A percentile compares a stretch with the other conserved stretches of the same genome.
phyloP scores from a whole-genome alignment of 2,888 invertebrate species.

The Hesperia comma region DNA sequence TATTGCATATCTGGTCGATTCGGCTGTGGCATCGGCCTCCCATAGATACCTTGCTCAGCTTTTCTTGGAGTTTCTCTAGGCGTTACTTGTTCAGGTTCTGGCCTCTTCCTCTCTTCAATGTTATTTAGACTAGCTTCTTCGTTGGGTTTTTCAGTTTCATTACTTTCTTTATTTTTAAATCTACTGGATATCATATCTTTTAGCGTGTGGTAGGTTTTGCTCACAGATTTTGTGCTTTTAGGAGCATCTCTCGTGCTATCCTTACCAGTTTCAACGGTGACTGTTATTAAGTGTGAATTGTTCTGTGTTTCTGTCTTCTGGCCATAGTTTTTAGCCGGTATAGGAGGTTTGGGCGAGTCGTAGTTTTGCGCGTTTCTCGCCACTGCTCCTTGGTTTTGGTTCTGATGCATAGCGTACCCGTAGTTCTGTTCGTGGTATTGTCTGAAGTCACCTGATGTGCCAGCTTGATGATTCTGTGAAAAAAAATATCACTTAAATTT shows the following conservation, averaged over 20 bases:
- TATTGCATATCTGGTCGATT: slow-evolving; percentile 78
- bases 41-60: slow-evolving; percentile 85
- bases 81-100: slow-evolving; percentile 72
- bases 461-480: slow-evolving; percentile 79
- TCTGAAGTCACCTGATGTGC: slow-evolving; percentile 77
- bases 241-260: slow-evolving; percentile 83
- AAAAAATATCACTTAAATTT: neutral
- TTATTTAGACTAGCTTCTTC: slow-evolving; percentile 85
- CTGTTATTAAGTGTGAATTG: slow-evolving; percentile 80
- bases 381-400: slow-evolving; percentile 66
- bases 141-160: slow-evolving; percentile 79
- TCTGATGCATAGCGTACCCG: slow-evolving; percentile 75
- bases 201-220: slow-evolving; percentile 91
- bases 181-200: slow-evolving; percentile 93
- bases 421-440: slow-evolving; percentile 83
- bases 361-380: slow-evolving; percentile 73
- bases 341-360: slow-evolving; percentile 75
- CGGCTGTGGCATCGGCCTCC: slow-evolving; percentile 81
- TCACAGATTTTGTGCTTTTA: slow-evolving; percentile 86
- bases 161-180: slow-evolving; percentile 86
- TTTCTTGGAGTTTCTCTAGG: slow-evolving; percentile 77
- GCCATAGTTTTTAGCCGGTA: slow-evolving; percentile 77
- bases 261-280: slow-evolving; percentile 85
- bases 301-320: slow-evolving; percentile 69
- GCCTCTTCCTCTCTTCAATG: slow-evolving; percentile 83